Evolutionary conservation across 2,113 vertebrate species (phyloP).

Genomic region (Holacanthus passer): DNA sequence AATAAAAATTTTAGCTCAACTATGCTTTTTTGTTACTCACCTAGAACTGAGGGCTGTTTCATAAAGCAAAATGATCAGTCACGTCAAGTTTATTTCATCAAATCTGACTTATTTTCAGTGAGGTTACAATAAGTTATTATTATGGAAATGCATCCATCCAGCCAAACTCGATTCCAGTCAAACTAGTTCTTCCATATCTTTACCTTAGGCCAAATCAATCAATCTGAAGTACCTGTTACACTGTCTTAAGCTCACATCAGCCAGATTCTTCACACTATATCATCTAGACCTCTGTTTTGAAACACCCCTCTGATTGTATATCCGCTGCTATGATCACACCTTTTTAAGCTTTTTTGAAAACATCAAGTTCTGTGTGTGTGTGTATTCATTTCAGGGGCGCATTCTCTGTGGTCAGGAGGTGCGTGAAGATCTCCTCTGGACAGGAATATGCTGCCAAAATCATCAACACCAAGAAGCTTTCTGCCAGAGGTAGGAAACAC

Average conservation of each 20-base stretch:
- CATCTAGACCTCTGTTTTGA: neutral
- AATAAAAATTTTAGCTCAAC: neutral
- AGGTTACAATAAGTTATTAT: neutral
- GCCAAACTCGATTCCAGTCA: neutral
- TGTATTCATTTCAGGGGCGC: constrained; percentile 89
- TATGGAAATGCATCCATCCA: neutral
- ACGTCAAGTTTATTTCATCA: neutral
- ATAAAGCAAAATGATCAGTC: neutral
- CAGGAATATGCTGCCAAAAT: constrained; percentile 99
- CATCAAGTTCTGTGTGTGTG: constrained; percentile 73
- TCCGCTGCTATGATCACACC: neutral
- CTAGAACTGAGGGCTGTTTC: constrained; percentile 1
- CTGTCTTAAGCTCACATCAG: neutral
- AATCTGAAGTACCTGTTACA: neutral
- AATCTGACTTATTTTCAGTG: neutral
- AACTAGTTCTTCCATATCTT: neutral
- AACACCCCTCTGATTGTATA: neutral
- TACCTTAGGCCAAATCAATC: neutral
- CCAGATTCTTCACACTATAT: neutral
- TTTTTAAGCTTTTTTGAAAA: neutral
- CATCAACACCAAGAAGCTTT: constrained; percentile 99
- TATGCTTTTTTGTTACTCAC: neutral
- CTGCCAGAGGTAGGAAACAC: constrained; percentile 91
- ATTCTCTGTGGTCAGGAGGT: constrained; percentile 96
- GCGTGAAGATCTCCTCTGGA: constrained; percentile 96